These are phyloP conservation scores for Athene cunicularia DNA, from an alignment of 2,113 vertebrate genomes.

Conservation along the genomic window DNA sequence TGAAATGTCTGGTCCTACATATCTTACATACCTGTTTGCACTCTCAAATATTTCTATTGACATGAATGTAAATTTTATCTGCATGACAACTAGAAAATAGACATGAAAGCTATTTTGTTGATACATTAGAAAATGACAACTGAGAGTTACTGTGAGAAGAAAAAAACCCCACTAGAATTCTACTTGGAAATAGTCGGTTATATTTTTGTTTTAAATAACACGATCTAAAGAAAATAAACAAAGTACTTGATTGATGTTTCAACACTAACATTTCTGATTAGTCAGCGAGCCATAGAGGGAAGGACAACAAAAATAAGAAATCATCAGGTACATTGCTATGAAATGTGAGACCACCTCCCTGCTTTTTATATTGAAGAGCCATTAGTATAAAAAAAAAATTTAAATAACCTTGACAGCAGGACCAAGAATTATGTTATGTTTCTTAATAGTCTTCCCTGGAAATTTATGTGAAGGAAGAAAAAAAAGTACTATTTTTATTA, in stretches of 20 bases:
- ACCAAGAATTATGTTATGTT: background rate
- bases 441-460: background rate
- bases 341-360: background rate
- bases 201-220: background rate
- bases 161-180: fast-evolving
- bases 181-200: background rate
- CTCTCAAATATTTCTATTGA: background rate
- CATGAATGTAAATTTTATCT: background rate
- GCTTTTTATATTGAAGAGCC: background rate
- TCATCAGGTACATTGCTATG: background rate
- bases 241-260: background rate
- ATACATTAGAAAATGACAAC: background rate
- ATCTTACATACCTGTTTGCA: background rate
- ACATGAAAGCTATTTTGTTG: background rate
- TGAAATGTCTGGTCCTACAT: background rate
- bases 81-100: background rate
- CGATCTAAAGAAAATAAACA: background rate
- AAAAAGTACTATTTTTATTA: background rate
- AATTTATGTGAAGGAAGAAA: background rate
- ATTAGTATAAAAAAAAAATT: background rate
- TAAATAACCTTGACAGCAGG: background rate
- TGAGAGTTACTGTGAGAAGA: background rate
- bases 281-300: background rate
- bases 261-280: background rate
- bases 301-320: background rate